Conservation (phyloP, 2,888 invertebrate genomes). For the Polietes domitor region DNA sequence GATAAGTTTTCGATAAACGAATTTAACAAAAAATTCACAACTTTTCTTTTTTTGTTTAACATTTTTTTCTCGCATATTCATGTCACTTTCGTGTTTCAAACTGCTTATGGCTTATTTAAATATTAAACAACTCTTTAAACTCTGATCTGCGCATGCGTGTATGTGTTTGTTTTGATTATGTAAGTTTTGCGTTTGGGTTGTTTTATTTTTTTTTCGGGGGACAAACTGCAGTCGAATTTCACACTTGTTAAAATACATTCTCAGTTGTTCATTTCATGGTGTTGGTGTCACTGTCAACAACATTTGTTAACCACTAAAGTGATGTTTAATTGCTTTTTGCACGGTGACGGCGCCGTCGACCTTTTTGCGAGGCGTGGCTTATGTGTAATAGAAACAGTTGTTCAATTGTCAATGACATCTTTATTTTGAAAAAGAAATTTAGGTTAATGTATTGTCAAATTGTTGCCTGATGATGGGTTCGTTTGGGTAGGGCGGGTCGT, state of each 20-base stretch:
- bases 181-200: background rate
- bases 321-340: constrained; percentile 12
- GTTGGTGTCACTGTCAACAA: background rate
- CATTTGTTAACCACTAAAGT: constrained; percentile 1
- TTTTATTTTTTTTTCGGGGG: background rate
- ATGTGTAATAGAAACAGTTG: background rate
- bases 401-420: background rate
- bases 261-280: background rate
- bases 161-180: background rate
- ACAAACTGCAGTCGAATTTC: background rate
- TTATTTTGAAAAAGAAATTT: background rate
- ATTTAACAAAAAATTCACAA: background rate
- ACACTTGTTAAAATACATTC: constrained; percentile 6
- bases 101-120: background rate
- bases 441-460: background rate
- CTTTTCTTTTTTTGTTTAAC: background rate
- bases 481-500: background rate
- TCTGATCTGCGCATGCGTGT: background rate
- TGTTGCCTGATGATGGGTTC: background rate
- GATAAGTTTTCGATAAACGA: background rate
- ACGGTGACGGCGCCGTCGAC: constrained; percentile 16
- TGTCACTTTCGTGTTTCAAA: background rate
- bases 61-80: background rate
- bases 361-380: background rate
- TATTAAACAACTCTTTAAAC: background rate